Percentiles rank a stretch among this genome's conserved stretches.
These are phyloP conservation scores for Montipora foliosa DNA, from an alignment of 64 coral and sea anemone genomes.

Conservation along the genomic window DNA sequence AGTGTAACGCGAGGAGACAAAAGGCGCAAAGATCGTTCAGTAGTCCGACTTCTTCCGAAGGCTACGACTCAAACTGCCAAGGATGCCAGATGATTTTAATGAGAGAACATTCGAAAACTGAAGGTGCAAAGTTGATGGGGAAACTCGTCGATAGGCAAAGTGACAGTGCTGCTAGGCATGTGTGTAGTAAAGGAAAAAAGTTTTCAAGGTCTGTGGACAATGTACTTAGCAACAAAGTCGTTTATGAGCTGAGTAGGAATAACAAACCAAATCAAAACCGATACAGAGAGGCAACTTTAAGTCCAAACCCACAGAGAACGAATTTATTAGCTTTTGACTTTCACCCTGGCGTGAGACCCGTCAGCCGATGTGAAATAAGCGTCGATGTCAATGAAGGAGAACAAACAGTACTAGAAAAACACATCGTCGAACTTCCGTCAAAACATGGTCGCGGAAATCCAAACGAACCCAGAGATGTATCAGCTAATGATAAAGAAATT, in stretches of 20 bases:
- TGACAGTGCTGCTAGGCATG: not conserved
- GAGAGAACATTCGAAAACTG: not conserved
- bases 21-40: slow-evolving; percentile 10
- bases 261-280: not conserved
- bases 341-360: slow-evolving; percentile 39
- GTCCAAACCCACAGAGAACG: not conserved
- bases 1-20: not conserved
- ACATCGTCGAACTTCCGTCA: not conserved
- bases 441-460: not conserved
- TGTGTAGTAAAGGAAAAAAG: not conserved
- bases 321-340: not conserved
- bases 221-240: not conserved
- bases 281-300: not conserved
- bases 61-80: not conserved
- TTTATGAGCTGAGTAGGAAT: not conserved
- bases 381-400: slow-evolving; percentile 69
- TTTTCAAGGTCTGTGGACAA: not conserved
- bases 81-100: slow-evolving; percentile 5
- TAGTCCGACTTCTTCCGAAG: not conserved
- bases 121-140: not conserved
- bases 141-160: not conserved
- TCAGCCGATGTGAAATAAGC: slow-evolving; percentile 89
- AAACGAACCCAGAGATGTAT: not conserved
- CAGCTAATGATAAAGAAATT: not conserved
- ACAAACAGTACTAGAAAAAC: not conserved